Conservation (phyloP, 2,797 vertebrate genomes). For the Phyllotis vaccarum region DNA sequence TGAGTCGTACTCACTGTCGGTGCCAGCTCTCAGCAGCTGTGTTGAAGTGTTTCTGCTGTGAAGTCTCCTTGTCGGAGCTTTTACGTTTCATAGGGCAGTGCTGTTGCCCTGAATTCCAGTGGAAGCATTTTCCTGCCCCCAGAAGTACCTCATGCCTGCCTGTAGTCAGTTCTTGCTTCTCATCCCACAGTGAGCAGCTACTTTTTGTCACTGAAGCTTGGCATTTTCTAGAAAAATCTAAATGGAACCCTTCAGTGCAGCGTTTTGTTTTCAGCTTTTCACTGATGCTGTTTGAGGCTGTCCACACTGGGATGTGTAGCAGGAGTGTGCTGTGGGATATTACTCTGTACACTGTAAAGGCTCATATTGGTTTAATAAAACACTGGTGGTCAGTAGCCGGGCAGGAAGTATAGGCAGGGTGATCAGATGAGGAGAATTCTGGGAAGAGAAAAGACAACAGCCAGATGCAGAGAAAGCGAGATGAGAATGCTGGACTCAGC, state of each 20-base stretch:
- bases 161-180: background rate
- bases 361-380: too few relatives aligned
- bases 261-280: conserved; percentile 26
- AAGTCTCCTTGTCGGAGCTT: conserved; percentile 9
- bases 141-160: background rate
- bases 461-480: too few relatives aligned
- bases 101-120: background rate
- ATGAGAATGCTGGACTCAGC: too few relatives aligned
- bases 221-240: background rate
- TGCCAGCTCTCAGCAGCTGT: background rate
- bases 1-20: background rate
- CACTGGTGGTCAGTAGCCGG: too few relatives aligned
- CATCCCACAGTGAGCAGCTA: background rate
- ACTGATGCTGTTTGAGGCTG: background rate
- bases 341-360: too few relatives aligned
- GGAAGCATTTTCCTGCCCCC: background rate
- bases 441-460: too few relatives aligned
- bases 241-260: background rate
- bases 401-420: too few relatives aligned
- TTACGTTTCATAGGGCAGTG: conserved; percentile 1
- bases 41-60: conserved; percentile 33
- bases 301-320: background rate
- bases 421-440: too few relatives aligned
- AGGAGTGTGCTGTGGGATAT: background rate
- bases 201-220: conserved; percentile 22